These are phyloP conservation scores for Neostethus bicornis DNA, from an alignment of 2,797 vertebrate genomes.

Conservation along the genomic window DNA sequence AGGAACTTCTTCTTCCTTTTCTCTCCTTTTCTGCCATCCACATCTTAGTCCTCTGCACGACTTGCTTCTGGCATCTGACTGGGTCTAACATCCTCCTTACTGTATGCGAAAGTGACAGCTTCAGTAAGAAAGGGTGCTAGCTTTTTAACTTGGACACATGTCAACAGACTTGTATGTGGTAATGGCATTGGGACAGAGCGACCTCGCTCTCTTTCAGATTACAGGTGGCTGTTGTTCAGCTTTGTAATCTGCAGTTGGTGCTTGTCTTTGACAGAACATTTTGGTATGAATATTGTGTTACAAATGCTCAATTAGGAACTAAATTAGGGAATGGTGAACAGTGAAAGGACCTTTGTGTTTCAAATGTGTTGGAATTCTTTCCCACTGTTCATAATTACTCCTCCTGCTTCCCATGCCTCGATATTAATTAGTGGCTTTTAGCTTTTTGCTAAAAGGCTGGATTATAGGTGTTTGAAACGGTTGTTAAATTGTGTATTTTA, in stretches of 20 bases:
- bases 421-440: conserved; percentile 50
- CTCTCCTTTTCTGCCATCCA: conserved; percentile 24
- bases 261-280: conserved; percentile 55
- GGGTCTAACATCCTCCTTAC: conserved; percentile 44
- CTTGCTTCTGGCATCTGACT: conserved; percentile 44
- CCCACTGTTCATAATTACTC: conserved; percentile 59
- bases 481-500: conserved; percentile 24
- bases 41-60: conserved; percentile 27
- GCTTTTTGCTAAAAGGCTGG: conserved; percentile 30
- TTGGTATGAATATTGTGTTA: conserved; percentile 62
- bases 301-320: conserved; percentile 67
- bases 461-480: conserved; percentile 38
- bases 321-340: conserved; percentile 65
- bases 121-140: conserved; percentile 28
- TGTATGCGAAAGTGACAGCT: conserved; percentile 55
- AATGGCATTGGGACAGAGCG: conserved; percentile 6
- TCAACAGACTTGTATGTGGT: conserved; percentile 11
- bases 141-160: conserved; percentile 28
- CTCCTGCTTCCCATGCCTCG: conserved; percentile 40
- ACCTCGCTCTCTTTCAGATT: conserved; percentile 18
- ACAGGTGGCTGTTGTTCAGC: conserved; percentile 19
- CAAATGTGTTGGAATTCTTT: conserved; percentile 54
- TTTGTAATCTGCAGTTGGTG: conserved; percentile 23
- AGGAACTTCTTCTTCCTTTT: conserved; percentile 17
- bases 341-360: conserved; percentile 62